A percentile compares a stretch with the other conserved stretches of the same genome.
phyloP scores from a whole-genome alignment of 2,113 vertebrate species.

The Centropus unirufus region DNA sequence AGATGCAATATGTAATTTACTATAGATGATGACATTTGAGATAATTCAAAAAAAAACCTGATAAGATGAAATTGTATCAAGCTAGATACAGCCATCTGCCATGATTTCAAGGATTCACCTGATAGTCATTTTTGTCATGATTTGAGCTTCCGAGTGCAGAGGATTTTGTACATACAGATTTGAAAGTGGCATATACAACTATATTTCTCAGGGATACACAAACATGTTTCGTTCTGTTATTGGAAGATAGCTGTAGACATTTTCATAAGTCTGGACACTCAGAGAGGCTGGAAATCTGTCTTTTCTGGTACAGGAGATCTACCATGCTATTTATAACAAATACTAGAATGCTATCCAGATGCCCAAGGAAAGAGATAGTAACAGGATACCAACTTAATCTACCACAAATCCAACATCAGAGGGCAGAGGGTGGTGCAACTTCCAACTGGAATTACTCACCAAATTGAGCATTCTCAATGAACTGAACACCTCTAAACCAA shows the following conservation, averaged over 20 bases:
- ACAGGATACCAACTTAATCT: background rate
- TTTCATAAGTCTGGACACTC: background rate
- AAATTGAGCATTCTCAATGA: background rate
- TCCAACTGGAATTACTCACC: background rate
- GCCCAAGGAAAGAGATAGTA: background rate
- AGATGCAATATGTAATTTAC: constrained; percentile 50
- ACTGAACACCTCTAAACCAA: background rate
- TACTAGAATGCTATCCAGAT: background rate
- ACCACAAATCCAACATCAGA: background rate
- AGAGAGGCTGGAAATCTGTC: background rate
- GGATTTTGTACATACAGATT: background rate
- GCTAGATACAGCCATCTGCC: constrained; percentile 20
- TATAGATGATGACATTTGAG: constrained; percentile 41
- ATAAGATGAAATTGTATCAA: constrained; percentile 43
- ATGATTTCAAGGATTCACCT: constrained; percentile 9
- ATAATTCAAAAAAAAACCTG: constrained; percentile 36
- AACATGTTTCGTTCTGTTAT: background rate
- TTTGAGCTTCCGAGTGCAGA: background rate
- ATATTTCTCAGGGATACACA: background rate
- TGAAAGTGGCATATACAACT: background rate
- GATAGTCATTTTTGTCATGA: background rate
- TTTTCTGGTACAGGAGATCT: background rate
- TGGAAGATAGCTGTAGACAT: background rate
- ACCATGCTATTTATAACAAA: background rate
- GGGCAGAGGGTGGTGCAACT: background rate